Evolutionary conservation across 2,113 vertebrate genomes (phyloP).

Genomic region (Mesitornis unicolor): DNA sequence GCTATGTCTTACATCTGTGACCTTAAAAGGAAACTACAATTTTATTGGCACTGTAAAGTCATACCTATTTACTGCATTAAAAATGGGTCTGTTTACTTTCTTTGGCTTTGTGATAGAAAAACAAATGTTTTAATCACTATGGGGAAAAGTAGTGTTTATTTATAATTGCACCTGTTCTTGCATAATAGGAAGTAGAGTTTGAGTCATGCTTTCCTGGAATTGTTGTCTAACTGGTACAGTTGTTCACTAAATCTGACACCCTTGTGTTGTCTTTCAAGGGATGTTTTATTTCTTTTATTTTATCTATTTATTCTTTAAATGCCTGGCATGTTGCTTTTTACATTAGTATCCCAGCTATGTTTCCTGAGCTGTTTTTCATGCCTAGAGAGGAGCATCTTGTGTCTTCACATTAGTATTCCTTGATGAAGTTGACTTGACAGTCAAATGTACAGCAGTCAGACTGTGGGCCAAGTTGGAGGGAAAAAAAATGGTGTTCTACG

Average conservation of each 20-base stretch:
- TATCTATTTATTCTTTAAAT: not conserved
- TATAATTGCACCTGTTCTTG: conserved; percentile 44
- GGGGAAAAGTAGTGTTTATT: not conserved
- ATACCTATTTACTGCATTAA: not conserved
- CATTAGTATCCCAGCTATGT: not conserved
- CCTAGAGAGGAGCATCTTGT: not conserved
- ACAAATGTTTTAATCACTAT: not conserved
- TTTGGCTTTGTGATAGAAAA: not conserved
- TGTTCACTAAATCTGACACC: not conserved
- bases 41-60: not conserved
- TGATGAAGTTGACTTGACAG: not conserved
- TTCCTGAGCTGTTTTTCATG: conserved; percentile 4
- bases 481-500: not conserved
- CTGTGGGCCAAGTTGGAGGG: not conserved
- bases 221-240: conserved; percentile 44
- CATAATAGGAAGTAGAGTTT: conserved; percentile 53
- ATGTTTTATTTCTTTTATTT: not conserved
- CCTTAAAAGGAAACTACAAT: not conserved
- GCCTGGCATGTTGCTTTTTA: not conserved
- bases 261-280: not conserved
- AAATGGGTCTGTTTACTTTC: not conserved
- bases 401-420: conserved; percentile 4
- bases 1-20: not conserved
- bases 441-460: not conserved
- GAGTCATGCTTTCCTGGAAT: conserved; percentile 58